These are phyloP conservation scores for Leptoclinus maculatus DNA, from an alignment of 2,797 vertebrate species.

Conservation along the genomic window DNA sequence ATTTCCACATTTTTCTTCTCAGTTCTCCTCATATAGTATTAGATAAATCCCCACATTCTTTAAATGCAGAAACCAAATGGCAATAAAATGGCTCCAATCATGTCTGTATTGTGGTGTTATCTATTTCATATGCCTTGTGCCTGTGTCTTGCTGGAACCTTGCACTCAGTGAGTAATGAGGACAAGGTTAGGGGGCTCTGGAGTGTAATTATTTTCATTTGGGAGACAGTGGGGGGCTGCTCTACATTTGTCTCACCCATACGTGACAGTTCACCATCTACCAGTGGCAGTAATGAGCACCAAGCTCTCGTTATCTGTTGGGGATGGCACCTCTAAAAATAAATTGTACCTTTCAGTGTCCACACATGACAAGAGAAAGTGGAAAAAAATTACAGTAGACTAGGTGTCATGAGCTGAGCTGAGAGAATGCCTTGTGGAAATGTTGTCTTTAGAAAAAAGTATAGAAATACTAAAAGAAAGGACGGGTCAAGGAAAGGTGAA, in stretches of 20 bases:
- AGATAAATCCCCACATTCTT: constrained; percentile 12
- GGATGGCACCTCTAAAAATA: constrained; percentile 78
- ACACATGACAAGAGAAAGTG: constrained; percentile 46
- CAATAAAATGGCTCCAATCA: background rate
- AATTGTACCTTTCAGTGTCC: constrained; percentile 69
- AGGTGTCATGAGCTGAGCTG: constrained; percentile 22
- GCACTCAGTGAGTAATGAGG: constrained; percentile 78
- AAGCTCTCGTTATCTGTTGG: constrained; percentile 77
- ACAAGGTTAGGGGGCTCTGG: constrained; percentile 77
- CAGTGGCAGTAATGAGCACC: constrained; percentile 77
- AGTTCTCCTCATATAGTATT: background rate
- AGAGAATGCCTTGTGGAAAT: constrained; percentile 29
- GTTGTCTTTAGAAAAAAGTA: constrained; percentile 39
- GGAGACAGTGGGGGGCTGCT: constrained; percentile 73
- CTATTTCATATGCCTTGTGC: constrained; percentile 49
- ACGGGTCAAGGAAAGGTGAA: constrained; percentile 49
- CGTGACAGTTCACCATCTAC: constrained; percentile 78
- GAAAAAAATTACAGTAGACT: constrained; percentile 12
- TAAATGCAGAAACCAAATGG: constrained; percentile 21
- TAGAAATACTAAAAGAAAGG: constrained; percentile 40
- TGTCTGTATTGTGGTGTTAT: constrained; percentile 33
- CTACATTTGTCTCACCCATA: constrained; percentile 77
- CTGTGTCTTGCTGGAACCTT: constrained; percentile 56
- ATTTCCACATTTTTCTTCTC: background rate
- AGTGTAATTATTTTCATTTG: constrained; percentile 87